Evolutionary conservation across 2,888 invertebrate genomes (phyloP), one percentile per base, ranked within the genome.

Genomic region (Polydesmus complanatus): DNA sequence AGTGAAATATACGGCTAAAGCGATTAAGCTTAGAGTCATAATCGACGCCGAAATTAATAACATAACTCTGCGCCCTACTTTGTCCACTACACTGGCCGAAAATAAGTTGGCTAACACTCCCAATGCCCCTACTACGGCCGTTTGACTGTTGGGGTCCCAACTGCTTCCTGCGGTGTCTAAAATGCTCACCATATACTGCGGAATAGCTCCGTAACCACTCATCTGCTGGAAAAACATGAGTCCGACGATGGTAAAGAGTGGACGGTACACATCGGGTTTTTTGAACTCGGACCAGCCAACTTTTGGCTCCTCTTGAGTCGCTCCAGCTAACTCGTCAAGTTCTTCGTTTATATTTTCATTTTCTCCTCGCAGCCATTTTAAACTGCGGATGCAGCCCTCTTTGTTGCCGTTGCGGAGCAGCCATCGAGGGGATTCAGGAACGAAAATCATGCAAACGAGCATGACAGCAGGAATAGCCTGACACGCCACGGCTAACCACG

Each of bases 141-240:
- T 63, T 18, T 60, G 56, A 8, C 52, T 37, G 21, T 58, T 21
- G 2, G 56, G 56, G 51, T 61, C 62, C 27, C 61, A 54, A 19
- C 60, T 51, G 22, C 54, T 58, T 2, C 61, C 62, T 14, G 64
- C 60, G 8, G 62, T 48, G 26, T 57, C 27, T 27, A 64, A 64
- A 56, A 63, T 64, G 52, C 50, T 58, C 25, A 64, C 63, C 26
- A 62, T 64, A 54, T 64, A 61, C 26, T 60, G 61, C 23, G 64
- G 53, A 23, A 64, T 55, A 14, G 60, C 62, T 23, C 62, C 62
- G 37, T 61, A 58, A 14, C 64, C 64, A 22, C 56, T 54, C 47
- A 64, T 62, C 54, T 64, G 64, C 60, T 64, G 63, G 54, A 64
- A 64, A 27, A 61, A 60, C 64, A 64, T 64, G 26, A 64, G 56